phyloP scores from a whole-genome alignment of 1,140 invertebrate species.

The Lanistes nyassanus region DNA sequence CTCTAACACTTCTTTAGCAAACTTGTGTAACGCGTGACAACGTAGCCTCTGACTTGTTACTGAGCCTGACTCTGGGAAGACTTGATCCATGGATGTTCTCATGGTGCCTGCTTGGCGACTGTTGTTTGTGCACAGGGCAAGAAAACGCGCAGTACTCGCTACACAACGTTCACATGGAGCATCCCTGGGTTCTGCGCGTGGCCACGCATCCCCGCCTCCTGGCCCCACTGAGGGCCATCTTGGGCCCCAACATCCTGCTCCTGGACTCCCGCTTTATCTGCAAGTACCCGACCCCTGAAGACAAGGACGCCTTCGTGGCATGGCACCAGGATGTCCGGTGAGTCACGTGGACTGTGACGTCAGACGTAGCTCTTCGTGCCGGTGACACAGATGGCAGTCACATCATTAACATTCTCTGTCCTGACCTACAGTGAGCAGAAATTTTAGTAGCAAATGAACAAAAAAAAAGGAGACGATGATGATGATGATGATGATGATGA shows the following conservation, averaged over 20 bases:
- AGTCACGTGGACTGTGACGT: not conserved
- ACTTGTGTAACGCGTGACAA: too few species aligned
- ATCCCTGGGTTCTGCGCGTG: slow-evolving; percentile 45
- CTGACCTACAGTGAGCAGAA: not conserved
- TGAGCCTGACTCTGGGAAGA: too few species aligned
- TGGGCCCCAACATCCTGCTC: slow-evolving; percentile 47
- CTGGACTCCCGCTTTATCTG: slow-evolving; percentile 55
- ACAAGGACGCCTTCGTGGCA: slow-evolving; percentile 43
- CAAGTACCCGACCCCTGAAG: slow-evolving; percentile 42
- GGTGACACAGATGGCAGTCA: not conserved
- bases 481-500: not conserved
- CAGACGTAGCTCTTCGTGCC: not conserved
- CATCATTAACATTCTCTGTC: not conserved
- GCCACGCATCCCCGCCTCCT: slow-evolving; percentile 45
- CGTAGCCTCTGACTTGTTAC: too few species aligned
- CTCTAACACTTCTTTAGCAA: too few species aligned
- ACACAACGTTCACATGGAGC: slow-evolving; percentile 47
- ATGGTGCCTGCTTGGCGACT: too few species aligned
- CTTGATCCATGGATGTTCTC: too few species aligned
- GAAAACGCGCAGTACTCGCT: slow-evolving; percentile 46
- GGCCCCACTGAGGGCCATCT: slow-evolving; percentile 37
- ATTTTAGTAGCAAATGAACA: not conserved
- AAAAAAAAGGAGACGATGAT: not conserved
- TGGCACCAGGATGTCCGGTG: slow-evolving; percentile 57
- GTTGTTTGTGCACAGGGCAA: slow-evolving; percentile 37